Conservation (phyloP, 1,140 invertebrate species). For the Macrostomum lignano region DNA sequence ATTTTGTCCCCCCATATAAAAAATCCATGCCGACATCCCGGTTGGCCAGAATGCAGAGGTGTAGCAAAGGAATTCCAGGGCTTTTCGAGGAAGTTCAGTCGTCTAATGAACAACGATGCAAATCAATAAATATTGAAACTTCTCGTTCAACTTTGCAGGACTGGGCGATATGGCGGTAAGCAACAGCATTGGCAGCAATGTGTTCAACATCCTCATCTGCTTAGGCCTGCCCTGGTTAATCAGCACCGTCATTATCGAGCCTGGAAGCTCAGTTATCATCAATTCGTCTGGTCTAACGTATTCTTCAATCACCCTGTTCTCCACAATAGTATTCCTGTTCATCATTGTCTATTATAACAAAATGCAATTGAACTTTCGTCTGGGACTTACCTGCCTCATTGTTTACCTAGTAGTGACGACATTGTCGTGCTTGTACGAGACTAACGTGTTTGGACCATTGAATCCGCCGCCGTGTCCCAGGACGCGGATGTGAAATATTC, state of each 20-base stretch:
- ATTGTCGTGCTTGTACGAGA: conserved; percentile 18
- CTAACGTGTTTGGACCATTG: conserved; percentile 21
- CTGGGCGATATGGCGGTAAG: conserved; percentile 84
- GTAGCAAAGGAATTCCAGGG: no score
- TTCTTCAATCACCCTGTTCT: conserved; percentile 15
- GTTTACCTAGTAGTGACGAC: conserved; percentile 14
- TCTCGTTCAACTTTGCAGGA: conserved; percentile 13
- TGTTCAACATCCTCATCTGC: conserved; percentile 90
- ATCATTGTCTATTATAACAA: conserved; percentile 12
- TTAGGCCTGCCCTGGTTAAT: conserved; percentile 75
- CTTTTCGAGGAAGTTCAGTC: no score
- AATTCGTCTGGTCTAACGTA: conserved; percentile 15
- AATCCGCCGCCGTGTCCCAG: conserved; percentile 13
- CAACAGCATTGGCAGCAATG: conserved; percentile 87
- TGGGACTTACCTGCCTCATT: conserved; percentile 13
- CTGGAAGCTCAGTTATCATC: conserved; percentile 10
- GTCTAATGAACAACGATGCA: no score
- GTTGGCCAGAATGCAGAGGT: no score
- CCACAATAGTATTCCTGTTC: conserved; percentile 17
- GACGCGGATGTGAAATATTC: neutral
- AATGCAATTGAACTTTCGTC: conserved; percentile 14
- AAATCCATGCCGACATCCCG: no score
- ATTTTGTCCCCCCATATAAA: no score
- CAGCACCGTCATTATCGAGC: conserved; percentile 10
- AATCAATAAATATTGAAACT: neutral